phyloP scores from a whole-genome alignment of 2,113 vertebrate species.

The Vidua macroura region DNA sequence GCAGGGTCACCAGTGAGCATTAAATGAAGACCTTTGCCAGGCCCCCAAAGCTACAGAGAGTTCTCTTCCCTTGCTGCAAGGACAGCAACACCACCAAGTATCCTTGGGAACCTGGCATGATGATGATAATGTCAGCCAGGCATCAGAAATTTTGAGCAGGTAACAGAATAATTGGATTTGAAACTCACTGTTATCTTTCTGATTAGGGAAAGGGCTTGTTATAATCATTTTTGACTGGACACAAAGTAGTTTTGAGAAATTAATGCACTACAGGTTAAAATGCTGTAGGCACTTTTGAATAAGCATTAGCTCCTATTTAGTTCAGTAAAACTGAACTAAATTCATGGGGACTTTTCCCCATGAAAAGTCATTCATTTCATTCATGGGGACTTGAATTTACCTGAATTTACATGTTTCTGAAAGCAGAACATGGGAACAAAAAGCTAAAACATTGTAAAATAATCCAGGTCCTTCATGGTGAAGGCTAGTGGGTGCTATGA shows the following conservation, averaged over 20 bases:
- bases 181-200: not conserved
- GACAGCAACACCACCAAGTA: not conserved
- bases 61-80: not conserved
- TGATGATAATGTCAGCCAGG: not conserved
- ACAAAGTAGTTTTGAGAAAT: not conserved
- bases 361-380: not conserved
- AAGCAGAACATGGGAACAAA: not conserved
- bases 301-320: not conserved
- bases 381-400: not conserved
- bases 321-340: not conserved
- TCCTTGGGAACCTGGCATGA: not conserved
- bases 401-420: not conserved
- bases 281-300: not conserved
- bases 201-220: not conserved
- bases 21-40: not conserved
- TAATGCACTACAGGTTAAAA: not conserved
- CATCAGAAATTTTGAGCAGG: slow-evolving; percentile 1
- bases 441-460: not conserved
- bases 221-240: not conserved
- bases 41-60: not conserved
- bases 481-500: not conserved
- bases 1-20: not conserved
- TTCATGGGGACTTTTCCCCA: too few relatives aligned
- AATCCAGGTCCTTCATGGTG: not conserved
- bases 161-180: not conserved